Evolutionary conservation across 2,888 invertebrate species (phyloP), one percentile per base, ranked within the genome.

Genomic region (Spodoptera littoralis): DNA sequence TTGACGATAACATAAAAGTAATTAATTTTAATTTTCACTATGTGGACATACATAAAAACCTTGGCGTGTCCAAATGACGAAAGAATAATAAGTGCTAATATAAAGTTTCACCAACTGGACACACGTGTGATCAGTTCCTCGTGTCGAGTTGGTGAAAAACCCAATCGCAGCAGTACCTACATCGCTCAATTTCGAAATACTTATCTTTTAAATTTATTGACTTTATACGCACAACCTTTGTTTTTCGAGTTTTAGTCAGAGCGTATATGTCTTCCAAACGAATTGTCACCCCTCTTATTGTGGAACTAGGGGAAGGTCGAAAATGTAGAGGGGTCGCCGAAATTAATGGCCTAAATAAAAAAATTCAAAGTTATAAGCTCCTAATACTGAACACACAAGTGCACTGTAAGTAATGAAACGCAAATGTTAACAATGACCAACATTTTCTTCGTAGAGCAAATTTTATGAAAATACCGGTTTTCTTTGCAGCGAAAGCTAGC

Each of bases 231-330:
- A 27, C 27, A n/a, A 27, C 42, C 12, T 63, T 60, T 50, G 50
- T 58, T 36, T 36, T 36, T 6, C 9, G 6, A 36, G 24, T 53
- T 64, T 42, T 22, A 57, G 42, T 30, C 9, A 52, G 43, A 53
- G 42, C 43, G 30, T 47, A 24, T 51, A 24, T 51, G 49, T 56
- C 47, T 80, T 82, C 70, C 77, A 78, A 74, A 72, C 51, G 76
- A 79, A 75, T 75, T 72, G 75, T 68, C 76, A 77, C 83, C 83
- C 79, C 69, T 60, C 64, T 53, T 60, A 70, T 64, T 63, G 63
- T 76, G 82, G 75, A 76, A 84, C 80, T 81, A 77, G 84, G 87
- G 87, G 81, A 88, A 86, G 85, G 87, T 86, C 84, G 82, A 70
- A 74, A 79, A 75, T 80, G 79, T 56, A 73, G 67, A 75, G 81